Percentiles rank a stretch among this genome's conserved stretches.
Conservation (phyloP, 1,140 invertebrate species). For the Pogonus chalceus region DNA sequence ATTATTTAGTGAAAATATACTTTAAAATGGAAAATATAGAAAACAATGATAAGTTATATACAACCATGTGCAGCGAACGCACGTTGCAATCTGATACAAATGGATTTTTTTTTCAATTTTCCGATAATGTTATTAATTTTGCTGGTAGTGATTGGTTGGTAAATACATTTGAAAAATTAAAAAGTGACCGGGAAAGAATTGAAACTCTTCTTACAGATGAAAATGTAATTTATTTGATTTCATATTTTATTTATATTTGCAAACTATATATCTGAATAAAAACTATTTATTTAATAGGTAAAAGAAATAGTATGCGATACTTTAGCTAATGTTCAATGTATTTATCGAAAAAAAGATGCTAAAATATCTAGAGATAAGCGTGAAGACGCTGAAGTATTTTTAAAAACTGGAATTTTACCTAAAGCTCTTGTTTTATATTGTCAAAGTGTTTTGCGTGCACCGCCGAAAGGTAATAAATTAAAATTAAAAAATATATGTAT, state of each 20-base stretch:
- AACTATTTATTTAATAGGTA: slow-evolving; percentile 32
- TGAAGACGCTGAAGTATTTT: slow-evolving; percentile 37
- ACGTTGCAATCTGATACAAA: slow-evolving; percentile 47
- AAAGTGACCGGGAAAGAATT: slow-evolving; percentile 41
- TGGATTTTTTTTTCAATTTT: slow-evolving; percentile 50
- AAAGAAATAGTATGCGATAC: slow-evolving; percentile 41
- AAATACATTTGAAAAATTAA: slow-evolving; percentile 40
- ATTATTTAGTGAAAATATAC: too few species aligned
- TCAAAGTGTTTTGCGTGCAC: slow-evolving; percentile 53
- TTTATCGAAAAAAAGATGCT: slow-evolving; percentile 46
- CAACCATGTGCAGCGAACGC: slow-evolving; percentile 41
- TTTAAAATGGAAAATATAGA: too few species aligned
- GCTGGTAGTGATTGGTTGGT: slow-evolving; percentile 42
- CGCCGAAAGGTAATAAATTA: slow-evolving; percentile 35
- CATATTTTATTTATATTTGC: slow-evolving; percentile 33
- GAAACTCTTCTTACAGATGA: slow-evolving; percentile 39
- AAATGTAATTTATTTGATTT: slow-evolving; percentile 37
- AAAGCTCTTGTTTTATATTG: slow-evolving; percentile 48
- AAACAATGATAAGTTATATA: background rate
- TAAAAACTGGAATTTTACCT: slow-evolving; percentile 37
- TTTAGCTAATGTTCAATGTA: slow-evolving; percentile 41
- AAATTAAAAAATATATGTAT: background rate
- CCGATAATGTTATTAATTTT: slow-evolving; percentile 35
- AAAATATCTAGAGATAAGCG: slow-evolving; percentile 37
- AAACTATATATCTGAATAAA: slow-evolving; percentile 2